Evolutionary conservation across 2,888 invertebrate genomes (phyloP).

Genomic region (Galeruca laticollis): DNA sequence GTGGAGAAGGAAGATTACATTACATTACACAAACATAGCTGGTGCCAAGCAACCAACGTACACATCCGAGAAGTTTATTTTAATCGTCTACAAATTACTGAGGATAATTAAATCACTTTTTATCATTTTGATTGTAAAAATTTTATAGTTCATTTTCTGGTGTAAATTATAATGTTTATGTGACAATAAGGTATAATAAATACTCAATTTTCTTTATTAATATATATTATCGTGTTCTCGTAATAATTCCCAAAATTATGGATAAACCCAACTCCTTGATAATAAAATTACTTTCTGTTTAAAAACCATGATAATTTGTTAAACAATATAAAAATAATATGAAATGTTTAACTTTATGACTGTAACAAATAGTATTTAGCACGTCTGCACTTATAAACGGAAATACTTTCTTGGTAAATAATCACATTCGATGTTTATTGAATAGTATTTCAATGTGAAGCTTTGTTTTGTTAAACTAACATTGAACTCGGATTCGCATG

Average conservation of each 20-base stretch:
- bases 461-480: constrained; percentile 6
- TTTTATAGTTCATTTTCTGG: too few species aligned
- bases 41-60: neutral
- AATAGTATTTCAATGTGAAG: constrained; percentile 6
- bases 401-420: constrained; percentile 6
- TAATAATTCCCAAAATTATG: too few species aligned
- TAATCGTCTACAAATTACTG: neutral
- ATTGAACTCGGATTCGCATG: neutral
- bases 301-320: neutral
- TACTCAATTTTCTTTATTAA: too few species aligned
- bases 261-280: too few species aligned
- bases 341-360: neutral
- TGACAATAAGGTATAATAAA: too few species aligned
- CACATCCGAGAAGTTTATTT: neutral
- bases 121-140: too few species aligned
- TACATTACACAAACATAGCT: constrained; percentile 4
- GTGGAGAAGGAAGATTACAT: constrained; percentile 5
- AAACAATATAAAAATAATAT: neutral
- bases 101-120: neutral
- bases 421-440: neutral
- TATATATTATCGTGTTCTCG: too few species aligned
- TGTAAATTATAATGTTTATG: too few species aligned
- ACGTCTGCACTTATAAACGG: constrained; percentile 16
- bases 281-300: neutral
- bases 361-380: neutral